phyloP scores from a whole-genome alignment of 1,140 invertebrate species.

The Drosophila carrolli region DNA sequence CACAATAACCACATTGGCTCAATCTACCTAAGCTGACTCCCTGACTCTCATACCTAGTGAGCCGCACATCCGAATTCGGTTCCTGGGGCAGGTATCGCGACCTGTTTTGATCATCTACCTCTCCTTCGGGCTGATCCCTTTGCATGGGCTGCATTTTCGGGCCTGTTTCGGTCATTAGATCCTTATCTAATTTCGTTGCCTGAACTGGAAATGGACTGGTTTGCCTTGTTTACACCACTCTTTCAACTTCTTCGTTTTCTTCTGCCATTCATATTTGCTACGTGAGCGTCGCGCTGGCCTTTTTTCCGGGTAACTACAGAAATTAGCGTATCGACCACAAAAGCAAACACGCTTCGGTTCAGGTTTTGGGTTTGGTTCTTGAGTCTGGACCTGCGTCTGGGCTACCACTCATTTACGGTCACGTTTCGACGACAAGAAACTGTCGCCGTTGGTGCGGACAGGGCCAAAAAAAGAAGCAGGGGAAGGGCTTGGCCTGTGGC shows the following conservation, averaged over 20 bases:
- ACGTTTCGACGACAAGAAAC: slow-evolving; percentile 51
- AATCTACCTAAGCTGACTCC: slow-evolving; percentile 43
- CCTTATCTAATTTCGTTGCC: slow-evolving; percentile 74
- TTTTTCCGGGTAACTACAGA: slow-evolving; percentile 75
- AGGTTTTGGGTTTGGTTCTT: slow-evolving; percentile 15
- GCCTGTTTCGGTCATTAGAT: slow-evolving; percentile 59
- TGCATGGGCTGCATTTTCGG: slow-evolving; percentile 33
- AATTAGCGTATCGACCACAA: slow-evolving; percentile 83
- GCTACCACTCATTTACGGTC: slow-evolving; percentile 51
- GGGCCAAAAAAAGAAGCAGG: not conserved
- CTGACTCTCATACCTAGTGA: slow-evolving; percentile 49
- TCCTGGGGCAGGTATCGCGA: slow-evolving; percentile 37
- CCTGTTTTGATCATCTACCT: slow-evolving; percentile 40
- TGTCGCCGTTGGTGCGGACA: slow-evolving; percentile 5
- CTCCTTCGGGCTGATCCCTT: slow-evolving; percentile 36
- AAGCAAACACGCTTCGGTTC: slow-evolving; percentile 62
- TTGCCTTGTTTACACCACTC: slow-evolving; percentile 58
- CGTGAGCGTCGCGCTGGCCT: slow-evolving; percentile 55
- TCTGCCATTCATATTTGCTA: slow-evolving; percentile 75
- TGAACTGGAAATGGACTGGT: slow-evolving; percentile 58
- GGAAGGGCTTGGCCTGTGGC: slow-evolving; percentile 17
- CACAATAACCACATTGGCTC: not conserved
- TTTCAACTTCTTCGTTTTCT: slow-evolving; percentile 13
- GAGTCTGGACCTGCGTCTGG: slow-evolving; percentile 36
- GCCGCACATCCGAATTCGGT: slow-evolving; percentile 67